Base-by-base conservation (phyloP, 2,888 invertebrate species). In the Herminia tarsipennalis region DNA sequence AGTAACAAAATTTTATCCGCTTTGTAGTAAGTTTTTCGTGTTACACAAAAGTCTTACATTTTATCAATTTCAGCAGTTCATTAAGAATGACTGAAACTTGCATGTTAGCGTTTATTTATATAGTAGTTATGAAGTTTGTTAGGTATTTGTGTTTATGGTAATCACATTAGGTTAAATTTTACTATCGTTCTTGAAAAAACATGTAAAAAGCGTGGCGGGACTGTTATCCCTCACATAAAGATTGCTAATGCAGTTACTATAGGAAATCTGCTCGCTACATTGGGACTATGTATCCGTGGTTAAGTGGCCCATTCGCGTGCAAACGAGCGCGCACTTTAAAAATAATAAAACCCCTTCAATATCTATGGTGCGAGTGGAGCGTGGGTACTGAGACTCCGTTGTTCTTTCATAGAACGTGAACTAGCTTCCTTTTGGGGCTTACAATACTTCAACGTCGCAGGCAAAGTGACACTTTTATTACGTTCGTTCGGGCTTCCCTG, bases 241-340 rank as follows among this genome's bases (percentile, higher is more conserved):
- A 79, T 81, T 76, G 75, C 77, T 83, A 86, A 83, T 80, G 81
- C 76, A 78, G 79, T 81, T 78, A 80, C 78, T 81, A 78, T 73
- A 79, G 79, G 81, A 81, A 80, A 76, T 76, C 73, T 79, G 65
- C 65, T 67, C 71, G 61, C 57, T 68, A 77, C 73, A 78, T 71
- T 67, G 77, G 76, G 78, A 65, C 74, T 75, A 73, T 78, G 81
- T 83, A 83, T 88, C 76, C 90, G 90, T 88, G 90, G 91, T 85
- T 92, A 92, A 92, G 92, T 92, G 90, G 90, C 84, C 88, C 83
- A 92, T 92, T 92, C 91, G 83, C 91, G 88, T 92, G 91, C 92
- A 92, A 92, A 92, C 92, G 92, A 88, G 88, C 87, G 85, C 78
- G 81, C 80, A 83, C 90, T 91, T 86, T 88, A 88, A 88, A 90